phyloP scores from a whole-genome alignment of 2,113 vertebrate species.

The Okapia johnstoni region DNA sequence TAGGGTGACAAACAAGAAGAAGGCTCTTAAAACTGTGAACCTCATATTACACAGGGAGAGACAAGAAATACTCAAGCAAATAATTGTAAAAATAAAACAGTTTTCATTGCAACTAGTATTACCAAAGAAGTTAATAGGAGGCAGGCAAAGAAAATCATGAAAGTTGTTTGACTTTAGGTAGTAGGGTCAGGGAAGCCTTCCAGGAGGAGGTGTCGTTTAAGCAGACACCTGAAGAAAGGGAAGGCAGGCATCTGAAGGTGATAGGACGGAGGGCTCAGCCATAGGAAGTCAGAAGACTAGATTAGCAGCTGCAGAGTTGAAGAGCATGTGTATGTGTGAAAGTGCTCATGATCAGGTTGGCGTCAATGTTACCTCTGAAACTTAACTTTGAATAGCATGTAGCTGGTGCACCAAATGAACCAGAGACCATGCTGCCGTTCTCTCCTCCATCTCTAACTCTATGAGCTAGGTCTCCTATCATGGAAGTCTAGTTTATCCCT shows the following conservation, averaged over 20 bases:
- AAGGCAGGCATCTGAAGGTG: background rate
- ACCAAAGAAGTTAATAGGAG: background rate
- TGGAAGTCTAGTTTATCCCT: background rate
- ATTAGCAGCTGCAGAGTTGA: background rate
- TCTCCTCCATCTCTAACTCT: background rate
- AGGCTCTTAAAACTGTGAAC: background rate
- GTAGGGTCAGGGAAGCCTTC: background rate
- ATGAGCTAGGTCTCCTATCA: background rate
- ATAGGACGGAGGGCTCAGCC: background rate
- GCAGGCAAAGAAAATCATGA: background rate
- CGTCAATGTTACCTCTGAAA: fast-evolving
- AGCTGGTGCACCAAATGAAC: background rate
- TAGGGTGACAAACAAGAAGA: background rate
- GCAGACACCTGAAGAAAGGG: background rate
- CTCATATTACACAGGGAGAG: background rate
- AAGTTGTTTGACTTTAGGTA: background rate
- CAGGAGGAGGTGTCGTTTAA: background rate
- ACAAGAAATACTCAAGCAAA: background rate
- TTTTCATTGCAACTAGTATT: background rate
- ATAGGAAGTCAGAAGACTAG: background rate
- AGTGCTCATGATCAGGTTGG: fast-evolving
- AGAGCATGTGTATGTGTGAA: background rate
- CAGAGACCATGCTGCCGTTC: fast-evolving
- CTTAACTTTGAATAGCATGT: background rate
- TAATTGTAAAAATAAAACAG: background rate